Evolutionary conservation across 2,113 vertebrate genomes (phyloP).

Genomic region (Promerops cafer): DNA sequence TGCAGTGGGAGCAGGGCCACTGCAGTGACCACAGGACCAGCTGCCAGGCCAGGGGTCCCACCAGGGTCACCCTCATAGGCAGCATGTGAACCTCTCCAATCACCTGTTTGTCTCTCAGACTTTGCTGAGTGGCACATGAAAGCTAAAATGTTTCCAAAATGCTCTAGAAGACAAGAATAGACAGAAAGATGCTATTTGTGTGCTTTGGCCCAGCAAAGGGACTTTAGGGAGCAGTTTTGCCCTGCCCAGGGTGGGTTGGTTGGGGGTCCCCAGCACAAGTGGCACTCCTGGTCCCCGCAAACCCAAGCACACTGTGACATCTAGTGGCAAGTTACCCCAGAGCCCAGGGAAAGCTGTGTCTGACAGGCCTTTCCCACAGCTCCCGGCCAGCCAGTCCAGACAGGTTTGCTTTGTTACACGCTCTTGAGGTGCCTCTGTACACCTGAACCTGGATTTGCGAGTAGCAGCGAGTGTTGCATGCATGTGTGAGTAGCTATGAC

Average conservation of each 20-base stretch:
- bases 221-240: background rate
- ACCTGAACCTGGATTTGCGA: background rate
- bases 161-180: background rate
- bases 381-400: background rate
- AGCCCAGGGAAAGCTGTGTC: background rate
- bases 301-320: conserved; percentile 30
- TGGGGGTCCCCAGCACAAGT: background rate
- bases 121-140: background rate
- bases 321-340: conserved; percentile 15
- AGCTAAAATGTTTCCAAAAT: background rate
- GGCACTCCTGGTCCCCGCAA: background rate
- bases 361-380: background rate
- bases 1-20: background rate
- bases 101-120: background rate
- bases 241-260: rapidly evolving
- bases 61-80: rapidly evolving
- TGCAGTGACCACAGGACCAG: no score
- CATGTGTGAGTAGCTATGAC: background rate
- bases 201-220: background rate
- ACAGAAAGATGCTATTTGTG: background rate
- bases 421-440: background rate
- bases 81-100: background rate
- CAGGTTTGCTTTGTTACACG: rapidly evolving
- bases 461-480: rapidly evolving
- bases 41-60: background rate